Base-by-base conservation (phyloP, 2,888 invertebrate species). In the Macroteleia sp. region DNA sequence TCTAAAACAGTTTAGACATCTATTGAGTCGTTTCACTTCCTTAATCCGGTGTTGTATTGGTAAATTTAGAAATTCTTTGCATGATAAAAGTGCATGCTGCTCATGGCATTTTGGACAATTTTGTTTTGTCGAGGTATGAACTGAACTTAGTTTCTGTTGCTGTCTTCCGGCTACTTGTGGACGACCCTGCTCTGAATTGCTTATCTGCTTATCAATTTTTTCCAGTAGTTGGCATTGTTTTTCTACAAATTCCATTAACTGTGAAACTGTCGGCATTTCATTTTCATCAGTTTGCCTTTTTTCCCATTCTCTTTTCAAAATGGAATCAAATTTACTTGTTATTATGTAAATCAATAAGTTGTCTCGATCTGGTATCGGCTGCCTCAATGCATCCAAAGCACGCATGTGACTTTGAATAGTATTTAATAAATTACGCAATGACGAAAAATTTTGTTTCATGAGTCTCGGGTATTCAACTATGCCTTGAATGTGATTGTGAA, bases 321-420 rank as follows among this genome's bases (percentile, higher is more conserved):
- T n/a, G 79, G 76, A 39, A 46, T 85, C 82, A 19, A 86, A 67
- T 50, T 85, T 85, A 8, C 67, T 67, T 5, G 74, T 66, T 9
- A 83, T 70, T n/a, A 86, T 48, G 36, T 82, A 82, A 14, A 83
- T 73, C n/a, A 85, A 30, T 6, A 84, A 30, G 2, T 66, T 76
- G 48, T 84, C 80, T 83, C 85, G 84, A 25, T 64, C 19, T 2
- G 83, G 75, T 17, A 78, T 66, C 5, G 82, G 81, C 61, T 81
- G 66, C 10, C 77, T 67, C n/a, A 85, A 61, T 17, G 82, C 66
- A 30, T 81, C 50, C 28, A 84, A 56, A 3, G 82, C 79, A 5
- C 73, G 76, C 19, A 77, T 56, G 19, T 82, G 82, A 6, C 79
- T 71, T 54, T 81, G 67, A 6, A 81, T 56, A 22, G 69, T 14